Evolutionary conservation across 2,113 vertebrate species (phyloP).

Genomic region (Chauna torquata): DNA sequence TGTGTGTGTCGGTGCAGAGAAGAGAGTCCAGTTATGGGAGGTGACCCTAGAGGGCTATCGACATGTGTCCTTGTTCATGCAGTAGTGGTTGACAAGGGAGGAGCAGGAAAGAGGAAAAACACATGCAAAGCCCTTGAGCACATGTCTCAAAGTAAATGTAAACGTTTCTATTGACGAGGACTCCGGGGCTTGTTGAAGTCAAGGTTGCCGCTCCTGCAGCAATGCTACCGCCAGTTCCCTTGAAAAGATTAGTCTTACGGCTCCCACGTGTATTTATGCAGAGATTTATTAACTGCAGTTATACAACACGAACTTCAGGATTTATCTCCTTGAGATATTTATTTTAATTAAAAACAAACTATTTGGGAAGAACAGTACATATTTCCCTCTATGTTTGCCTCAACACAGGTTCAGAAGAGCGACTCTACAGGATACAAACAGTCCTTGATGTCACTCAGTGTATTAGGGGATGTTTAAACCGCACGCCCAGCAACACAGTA

Average conservation of each 20-base stretch:
- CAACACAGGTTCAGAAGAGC: constrained; percentile 1
- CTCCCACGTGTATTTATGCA: neutral
- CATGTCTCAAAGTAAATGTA: neutral
- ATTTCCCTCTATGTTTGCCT: neutral
- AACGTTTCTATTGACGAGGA: neutral
- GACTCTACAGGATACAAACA: neutral
- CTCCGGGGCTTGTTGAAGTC: neutral
- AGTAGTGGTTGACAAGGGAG: rapidly evolving
- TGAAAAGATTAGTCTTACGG: neutral
- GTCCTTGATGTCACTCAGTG: neutral
- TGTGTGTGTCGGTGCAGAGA: no score
- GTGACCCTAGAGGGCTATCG: neutral
- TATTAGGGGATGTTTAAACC: neutral
- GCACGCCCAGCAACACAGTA: neutral
- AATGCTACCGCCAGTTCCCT: neutral
- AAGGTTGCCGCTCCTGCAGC: neutral
- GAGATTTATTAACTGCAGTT: constrained; percentile 30
- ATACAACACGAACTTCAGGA: constrained; percentile 5
- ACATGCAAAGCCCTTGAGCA: neutral
- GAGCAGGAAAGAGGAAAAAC: neutral
- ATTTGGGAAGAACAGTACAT: neutral
- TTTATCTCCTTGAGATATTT: constrained; percentile 39
- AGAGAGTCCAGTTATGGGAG: neutral
- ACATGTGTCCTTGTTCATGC: neutral
- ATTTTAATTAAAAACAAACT: constrained; percentile 53